These are phyloP conservation scores for Rhopilema esculentum DNA, from an alignment of 30 jellyfish, hydroid and myxozoan genomes.

Conservation along the genomic window DNA sequence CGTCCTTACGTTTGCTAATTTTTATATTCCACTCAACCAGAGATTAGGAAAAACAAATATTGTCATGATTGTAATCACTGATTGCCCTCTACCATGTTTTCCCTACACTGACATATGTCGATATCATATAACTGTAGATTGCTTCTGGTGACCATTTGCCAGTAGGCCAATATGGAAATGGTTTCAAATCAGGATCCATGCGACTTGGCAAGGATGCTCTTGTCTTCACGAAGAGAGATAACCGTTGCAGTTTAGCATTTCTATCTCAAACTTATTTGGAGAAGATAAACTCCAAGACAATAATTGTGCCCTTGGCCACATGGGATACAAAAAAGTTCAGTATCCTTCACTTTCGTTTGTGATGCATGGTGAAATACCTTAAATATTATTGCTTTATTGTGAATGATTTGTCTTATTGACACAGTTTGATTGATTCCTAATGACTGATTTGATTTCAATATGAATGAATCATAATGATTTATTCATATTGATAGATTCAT, in stretches of 20 bases:
- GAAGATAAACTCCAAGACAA: conserved; percentile 73
- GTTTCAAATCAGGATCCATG: conserved; percentile 98
- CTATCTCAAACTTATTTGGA: conserved; percentile 89
- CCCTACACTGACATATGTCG: not conserved
- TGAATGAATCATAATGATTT: no score
- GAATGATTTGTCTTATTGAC: no score
- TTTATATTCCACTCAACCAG: no score
- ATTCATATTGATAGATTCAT: no score
- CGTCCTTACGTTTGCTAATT: no score
- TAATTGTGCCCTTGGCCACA: conserved; percentile 88
- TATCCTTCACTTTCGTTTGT: conserved; percentile 57
- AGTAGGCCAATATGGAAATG: conserved; percentile 99
- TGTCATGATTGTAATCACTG: no score
- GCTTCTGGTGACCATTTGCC: conserved; percentile 94
- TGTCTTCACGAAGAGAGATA: conserved; percentile 84
- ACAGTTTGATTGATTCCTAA: no score
- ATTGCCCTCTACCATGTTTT: no score
- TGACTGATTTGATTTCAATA: no score
- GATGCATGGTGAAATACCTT: no score
- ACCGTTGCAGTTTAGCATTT: conserved; percentile 86
- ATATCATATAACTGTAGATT: conserved; percentile 40
- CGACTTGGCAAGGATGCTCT: conserved; percentile 98
- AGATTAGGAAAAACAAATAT: no score
- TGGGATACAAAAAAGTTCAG: conserved; percentile 83
- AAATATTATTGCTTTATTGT: no score